phyloP scores from a whole-genome alignment of 1,140 invertebrate species.

The Drosophila micromelanica region DNA sequence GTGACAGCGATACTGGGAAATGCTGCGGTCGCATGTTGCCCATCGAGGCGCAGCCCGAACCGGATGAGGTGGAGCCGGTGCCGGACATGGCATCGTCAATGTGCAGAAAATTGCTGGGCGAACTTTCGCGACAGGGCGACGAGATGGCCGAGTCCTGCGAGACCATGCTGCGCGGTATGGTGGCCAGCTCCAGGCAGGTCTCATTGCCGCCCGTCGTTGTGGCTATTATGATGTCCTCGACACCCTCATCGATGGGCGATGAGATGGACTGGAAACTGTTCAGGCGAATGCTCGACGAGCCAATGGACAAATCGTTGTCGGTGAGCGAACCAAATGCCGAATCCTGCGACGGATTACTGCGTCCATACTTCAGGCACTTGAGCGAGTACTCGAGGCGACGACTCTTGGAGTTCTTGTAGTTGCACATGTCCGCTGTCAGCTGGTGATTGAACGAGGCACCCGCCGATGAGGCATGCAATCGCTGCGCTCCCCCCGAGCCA shows the following conservation, averaged over 20 bases:
- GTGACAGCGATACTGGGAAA: slow-evolving; percentile 79
- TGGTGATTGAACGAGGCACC: slow-evolving; percentile 77
- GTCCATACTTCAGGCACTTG: slow-evolving; percentile 82
- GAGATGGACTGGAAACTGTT: slow-evolving; percentile 84
- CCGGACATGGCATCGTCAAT: slow-evolving; percentile 77
- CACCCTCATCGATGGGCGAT: slow-evolving; percentile 83
- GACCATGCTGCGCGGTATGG: slow-evolving; percentile 79
- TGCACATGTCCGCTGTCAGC: slow-evolving; percentile 82
- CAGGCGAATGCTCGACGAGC: slow-evolving; percentile 78
- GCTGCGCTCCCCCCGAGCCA: slow-evolving; percentile 49
- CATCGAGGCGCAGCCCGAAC: slow-evolving; percentile 59
- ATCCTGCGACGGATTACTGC: slow-evolving; percentile 84
- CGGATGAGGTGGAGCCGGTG: slow-evolving; percentile 67
- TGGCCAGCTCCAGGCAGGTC: slow-evolving; percentile 78
- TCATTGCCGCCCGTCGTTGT: slow-evolving; percentile 82
- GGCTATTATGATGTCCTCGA: slow-evolving; percentile 83
- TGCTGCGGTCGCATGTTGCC: slow-evolving; percentile 76
- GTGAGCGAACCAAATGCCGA: slow-evolving; percentile 83
- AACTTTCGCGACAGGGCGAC: slow-evolving; percentile 79
- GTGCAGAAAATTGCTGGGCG: slow-evolving; percentile 76
- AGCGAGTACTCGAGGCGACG: slow-evolving; percentile 81
- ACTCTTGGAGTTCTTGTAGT: slow-evolving; percentile 83
- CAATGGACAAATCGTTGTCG: slow-evolving; percentile 83
- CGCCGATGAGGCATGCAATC: slow-evolving; percentile 54
- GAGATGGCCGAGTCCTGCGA: slow-evolving; percentile 83